phyloP scores from a whole-genome alignment of 2,797 vertebrate genomes.

The Amniataba percoides region DNA sequence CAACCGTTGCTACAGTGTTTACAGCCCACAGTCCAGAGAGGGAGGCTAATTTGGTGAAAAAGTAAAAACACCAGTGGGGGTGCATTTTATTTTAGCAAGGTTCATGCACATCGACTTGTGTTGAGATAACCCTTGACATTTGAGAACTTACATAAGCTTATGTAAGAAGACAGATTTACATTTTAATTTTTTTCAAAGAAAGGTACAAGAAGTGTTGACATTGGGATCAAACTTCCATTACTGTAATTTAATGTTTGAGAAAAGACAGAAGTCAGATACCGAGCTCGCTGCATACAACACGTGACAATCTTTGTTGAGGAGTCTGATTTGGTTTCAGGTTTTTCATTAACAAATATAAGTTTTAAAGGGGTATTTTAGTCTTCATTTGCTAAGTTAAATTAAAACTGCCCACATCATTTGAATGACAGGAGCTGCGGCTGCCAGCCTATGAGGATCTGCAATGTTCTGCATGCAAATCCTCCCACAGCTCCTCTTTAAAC shows the following conservation, averaged over 20 bases:
- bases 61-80: background rate
- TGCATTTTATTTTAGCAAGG: background rate
- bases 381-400: too few species aligned
- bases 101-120: background rate
- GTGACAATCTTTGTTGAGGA: background rate
- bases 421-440: background rate
- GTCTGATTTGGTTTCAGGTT: background rate
- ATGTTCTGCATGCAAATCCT: background rate
- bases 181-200: background rate
- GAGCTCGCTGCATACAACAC: background rate
- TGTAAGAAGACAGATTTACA: background rate
- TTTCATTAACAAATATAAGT: background rate
- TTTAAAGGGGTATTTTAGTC: too few species aligned
- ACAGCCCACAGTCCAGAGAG: background rate
- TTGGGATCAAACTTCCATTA: background rate
- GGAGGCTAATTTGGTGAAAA: background rate
- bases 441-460: background rate
- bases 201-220: background rate
- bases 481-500: background rate
- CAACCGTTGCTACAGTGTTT: background rate
- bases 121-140: background rate
- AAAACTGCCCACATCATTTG: background rate
- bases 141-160: background rate
- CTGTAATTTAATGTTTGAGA: background rate
- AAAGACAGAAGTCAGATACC: background rate